Base-by-base conservation (phyloP, 2,888 invertebrate species). In the Heliconius ethilla region DNA sequence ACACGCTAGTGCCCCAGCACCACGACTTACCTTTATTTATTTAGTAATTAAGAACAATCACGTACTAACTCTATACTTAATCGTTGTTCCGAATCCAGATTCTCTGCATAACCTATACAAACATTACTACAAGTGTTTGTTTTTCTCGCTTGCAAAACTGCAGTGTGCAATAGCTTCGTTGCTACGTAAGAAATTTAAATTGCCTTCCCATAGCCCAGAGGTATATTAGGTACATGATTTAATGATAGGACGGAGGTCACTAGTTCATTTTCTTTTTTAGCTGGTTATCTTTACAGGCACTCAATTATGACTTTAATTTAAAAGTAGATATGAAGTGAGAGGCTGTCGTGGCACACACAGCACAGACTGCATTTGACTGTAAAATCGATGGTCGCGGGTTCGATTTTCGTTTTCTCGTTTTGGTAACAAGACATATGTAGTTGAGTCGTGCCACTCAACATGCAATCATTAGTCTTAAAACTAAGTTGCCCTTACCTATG, bases 11-110 rank as follows among this genome's bases (percentile, higher is more conserved):
- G 22, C 51, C 9, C n/a, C 3, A 10, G 7, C 51, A 7, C 51
- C 51, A 51, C 3, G 2, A 22, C 7, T 51, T 6, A 1, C 51
- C 51, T 22, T 22, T 55, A 7, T 55, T 55, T 55, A 55, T 5
- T 29, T 29, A 29, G 45, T 55, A 55, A 70, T 51, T 70, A 29
- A 55, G 29, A 22, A 18, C 22, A 55, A 55, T 70, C 22, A 29
- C 55, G 6, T 29, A 11, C 22, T 25, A 29, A 75, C 4, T 59
- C n/a, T n/a, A 59, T n/a, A 15, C 70, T 18, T 37, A 75, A 72
- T 69, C 37, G 37, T 33, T 66, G 27, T 77, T 51, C 59, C 65
- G 75, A 78, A 78, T 75, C 79, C 79, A 80, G 76, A 76, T 65
- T 66, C 51, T 37, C 62, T 65, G 76, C 76, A 74, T 80, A 79